Evolutionary conservation across 2,888 invertebrate genomes (phyloP).

Genomic region (Protodeltote pygarga): DNA sequence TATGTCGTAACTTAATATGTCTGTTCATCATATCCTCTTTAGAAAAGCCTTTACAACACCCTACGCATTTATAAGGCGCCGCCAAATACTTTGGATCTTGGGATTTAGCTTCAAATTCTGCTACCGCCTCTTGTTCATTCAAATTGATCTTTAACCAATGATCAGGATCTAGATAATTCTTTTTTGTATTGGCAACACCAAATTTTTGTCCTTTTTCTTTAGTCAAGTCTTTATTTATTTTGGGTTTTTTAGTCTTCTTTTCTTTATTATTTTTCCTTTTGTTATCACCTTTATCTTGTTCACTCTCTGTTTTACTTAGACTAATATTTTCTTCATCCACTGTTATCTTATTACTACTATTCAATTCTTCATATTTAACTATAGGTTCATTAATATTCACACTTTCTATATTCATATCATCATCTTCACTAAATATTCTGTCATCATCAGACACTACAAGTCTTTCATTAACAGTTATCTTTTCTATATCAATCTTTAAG

Average conservation of each 20-base stretch:
- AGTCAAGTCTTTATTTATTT: not conserved
- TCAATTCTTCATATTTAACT: conserved; percentile 11
- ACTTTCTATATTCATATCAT: conserved; percentile 2
- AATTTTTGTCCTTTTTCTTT: conserved; percentile 12
- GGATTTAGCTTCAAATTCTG: conserved; percentile 62
- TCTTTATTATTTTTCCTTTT: conserved; percentile 9
- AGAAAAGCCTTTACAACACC: conserved; percentile 72
- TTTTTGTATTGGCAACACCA: not conserved
- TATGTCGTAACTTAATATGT: conserved; percentile 66
- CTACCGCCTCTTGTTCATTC: conserved; percentile 70
- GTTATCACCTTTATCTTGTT: not conserved
- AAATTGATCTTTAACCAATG: conserved; percentile 70
- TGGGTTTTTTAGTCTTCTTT: not conserved
- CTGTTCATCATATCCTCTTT: conserved; percentile 69
- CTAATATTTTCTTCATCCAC: not conserved
- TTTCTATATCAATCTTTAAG: not conserved
- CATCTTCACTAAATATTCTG: not conserved
- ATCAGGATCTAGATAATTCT: conserved; percentile 49
- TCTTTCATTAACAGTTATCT: not conserved
- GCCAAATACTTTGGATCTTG: conserved; percentile 62
- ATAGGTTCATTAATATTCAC: not conserved
- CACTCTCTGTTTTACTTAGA: not conserved
- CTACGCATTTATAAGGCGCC: conserved; percentile 65
- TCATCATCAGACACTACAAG: not conserved
- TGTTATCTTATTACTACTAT: too few species aligned